Conservation (phyloP, 2,888 invertebrate genomes). For the Mellilla xanthometata region DNA sequence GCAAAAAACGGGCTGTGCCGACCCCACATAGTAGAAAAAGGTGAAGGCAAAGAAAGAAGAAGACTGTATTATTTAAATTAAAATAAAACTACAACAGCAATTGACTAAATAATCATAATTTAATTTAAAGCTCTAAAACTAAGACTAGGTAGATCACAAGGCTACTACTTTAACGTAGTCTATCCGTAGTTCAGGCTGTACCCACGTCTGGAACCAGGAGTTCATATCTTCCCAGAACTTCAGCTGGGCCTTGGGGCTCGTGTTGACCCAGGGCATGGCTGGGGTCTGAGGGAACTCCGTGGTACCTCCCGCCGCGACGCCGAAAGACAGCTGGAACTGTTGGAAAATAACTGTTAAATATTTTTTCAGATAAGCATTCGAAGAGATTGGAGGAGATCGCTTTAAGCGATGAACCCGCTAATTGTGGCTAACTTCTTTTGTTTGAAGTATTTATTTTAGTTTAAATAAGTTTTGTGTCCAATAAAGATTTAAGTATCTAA, state of each 20-base stretch:
- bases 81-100: no score
- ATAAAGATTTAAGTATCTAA: no score
- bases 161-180: slow-evolving; percentile 85
- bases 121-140: neutral
- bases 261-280: slow-evolving; percentile 85
- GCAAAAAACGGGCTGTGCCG: no score
- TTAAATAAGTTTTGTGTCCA: no score
- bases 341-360: no score
- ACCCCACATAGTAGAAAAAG: no score
- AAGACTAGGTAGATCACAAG: slow-evolving; percentile 42
- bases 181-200: slow-evolving; percentile 71
- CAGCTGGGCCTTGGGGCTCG: slow-evolving; percentile 77
- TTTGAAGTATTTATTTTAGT: no score
- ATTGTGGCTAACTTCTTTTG: neutral
- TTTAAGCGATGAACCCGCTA: neutral
- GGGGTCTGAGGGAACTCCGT: slow-evolving; percentile 84
- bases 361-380: no score
- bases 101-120: no score
- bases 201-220: slow-evolving; percentile 85
- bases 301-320: slow-evolving; percentile 87
- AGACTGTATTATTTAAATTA: no score
- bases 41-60: no score
- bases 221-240: slow-evolving; percentile 83
- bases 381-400: slow-evolving; percentile 7
- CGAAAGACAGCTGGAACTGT: slow-evolving; percentile 86